A percentile compares a stretch with the other conserved stretches of the same genome.
phyloP scores from a whole-genome alignment of 2,113 vertebrate genomes.

The Esox niger region DNA sequence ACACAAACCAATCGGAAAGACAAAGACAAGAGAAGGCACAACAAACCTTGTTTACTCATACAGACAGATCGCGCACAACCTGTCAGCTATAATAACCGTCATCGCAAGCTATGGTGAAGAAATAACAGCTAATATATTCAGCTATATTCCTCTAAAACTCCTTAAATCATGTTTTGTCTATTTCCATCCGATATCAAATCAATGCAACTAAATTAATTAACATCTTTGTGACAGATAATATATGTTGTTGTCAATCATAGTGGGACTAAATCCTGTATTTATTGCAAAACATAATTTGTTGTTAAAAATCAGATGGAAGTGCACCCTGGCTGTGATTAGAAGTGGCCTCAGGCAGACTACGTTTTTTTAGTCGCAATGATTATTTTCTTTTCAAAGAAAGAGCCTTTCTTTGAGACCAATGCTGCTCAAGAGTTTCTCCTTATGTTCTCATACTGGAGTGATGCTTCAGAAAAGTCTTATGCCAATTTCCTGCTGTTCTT shows the following conservation, averaged over 20 bases:
- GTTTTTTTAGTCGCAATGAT: constrained; percentile 30
- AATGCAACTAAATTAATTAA: too few relatives aligned
- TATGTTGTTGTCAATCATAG: constrained; percentile 20
- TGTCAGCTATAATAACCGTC: too few relatives aligned
- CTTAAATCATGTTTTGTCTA: too few relatives aligned
- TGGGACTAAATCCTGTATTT: constrained; percentile 21
- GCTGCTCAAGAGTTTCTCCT: constrained; percentile 9
- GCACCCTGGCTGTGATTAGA: constrained; percentile 10
- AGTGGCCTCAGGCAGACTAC: background rate
- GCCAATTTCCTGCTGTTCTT: constrained; percentile 40
- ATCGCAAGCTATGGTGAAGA: too few relatives aligned
- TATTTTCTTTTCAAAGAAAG: constrained; percentile 45
- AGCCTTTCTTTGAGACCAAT: constrained; percentile 4
- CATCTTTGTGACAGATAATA: background rate
- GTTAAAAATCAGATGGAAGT: background rate
- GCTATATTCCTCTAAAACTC: too few relatives aligned
- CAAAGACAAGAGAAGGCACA: background rate
- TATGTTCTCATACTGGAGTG: constrained; percentile 4
- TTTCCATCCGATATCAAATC: too few relatives aligned
- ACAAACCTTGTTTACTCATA: too few relatives aligned
- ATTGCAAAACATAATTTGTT: background rate
- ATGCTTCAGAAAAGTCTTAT: constrained; percentile 8
- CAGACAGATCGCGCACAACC: too few relatives aligned
- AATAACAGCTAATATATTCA: too few relatives aligned
- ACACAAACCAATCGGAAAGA: background rate